Percentiles rank a stretch among this genome's conserved stretches.
Conservation (phyloP, 2,113 vertebrate genomes). For the Phodopus roborovskii region DNA sequence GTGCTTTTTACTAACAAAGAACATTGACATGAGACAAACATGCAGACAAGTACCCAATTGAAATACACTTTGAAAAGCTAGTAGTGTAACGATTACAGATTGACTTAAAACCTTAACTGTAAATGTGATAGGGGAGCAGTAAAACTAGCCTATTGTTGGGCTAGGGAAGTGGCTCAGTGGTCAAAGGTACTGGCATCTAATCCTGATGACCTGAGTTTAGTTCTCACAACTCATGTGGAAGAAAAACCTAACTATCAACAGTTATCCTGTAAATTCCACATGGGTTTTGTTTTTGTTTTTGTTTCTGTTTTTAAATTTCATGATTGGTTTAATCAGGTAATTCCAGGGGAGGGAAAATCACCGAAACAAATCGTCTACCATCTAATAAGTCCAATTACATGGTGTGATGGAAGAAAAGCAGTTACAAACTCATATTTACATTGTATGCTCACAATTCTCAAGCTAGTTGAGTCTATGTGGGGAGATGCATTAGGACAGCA, state of each 20-base stretch:
- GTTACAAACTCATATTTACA: conserved; percentile 98
- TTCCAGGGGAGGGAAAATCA: conserved; percentile 82
- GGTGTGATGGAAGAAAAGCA: conserved; percentile 94
- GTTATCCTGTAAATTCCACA: not conserved
- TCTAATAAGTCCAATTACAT: conserved; percentile 95
- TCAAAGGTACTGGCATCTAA: not conserved
- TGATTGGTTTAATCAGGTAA: conserved; percentile 87
- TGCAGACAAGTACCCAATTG: not conserved
- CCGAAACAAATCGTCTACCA: conserved; percentile 95
- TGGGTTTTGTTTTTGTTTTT: too few relatives aligned
- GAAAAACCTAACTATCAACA: not conserved
- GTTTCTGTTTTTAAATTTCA: conserved; percentile 82
- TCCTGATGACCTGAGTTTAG: not conserved
- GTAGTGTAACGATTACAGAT: not conserved
- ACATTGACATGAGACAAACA: not conserved
- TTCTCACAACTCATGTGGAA: not conserved
- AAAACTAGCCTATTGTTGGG: not conserved
- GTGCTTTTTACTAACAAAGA: not conserved
- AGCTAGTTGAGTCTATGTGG: conserved; percentile 91
- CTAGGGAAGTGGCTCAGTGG: too few relatives aligned
- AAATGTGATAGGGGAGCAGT: not conserved
- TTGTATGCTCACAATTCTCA: conserved; percentile 94
- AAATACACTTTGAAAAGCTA: not conserved
- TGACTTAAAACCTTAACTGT: not conserved
- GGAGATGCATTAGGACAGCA: conserved; percentile 93